phyloP scores from a whole-genome alignment of 2,113 vertebrate species.

The Spea multiplicata region DNA sequence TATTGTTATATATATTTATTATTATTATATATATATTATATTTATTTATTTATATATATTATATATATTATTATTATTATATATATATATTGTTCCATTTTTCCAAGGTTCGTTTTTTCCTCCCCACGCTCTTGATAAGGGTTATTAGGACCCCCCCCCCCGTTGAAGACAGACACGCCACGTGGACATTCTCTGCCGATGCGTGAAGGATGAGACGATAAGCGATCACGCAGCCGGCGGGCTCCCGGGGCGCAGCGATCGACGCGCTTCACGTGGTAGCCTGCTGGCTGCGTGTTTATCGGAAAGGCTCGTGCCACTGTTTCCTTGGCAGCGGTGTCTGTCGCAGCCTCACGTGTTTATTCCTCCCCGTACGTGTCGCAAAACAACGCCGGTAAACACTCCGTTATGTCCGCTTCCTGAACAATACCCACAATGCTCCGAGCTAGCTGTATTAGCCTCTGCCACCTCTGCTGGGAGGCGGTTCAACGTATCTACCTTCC shows the following conservation, averaged over 20 bases:
- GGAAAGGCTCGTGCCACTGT: background rate
- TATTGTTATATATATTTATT: too few relatives aligned
- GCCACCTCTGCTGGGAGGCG: too few relatives aligned
- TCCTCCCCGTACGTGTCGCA: background rate
- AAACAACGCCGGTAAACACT: too few relatives aligned
- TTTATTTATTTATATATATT: too few relatives aligned
- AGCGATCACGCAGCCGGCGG: constrained; percentile 5
- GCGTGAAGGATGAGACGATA: background rate
- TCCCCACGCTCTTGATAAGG: background rate
- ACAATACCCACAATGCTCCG: too few relatives aligned
- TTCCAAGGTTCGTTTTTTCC: too few relatives aligned
- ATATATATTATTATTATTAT: too few relatives aligned
- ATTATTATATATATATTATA: too few relatives aligned
- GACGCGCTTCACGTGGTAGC: constrained; percentile 5
- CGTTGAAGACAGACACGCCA: background rate
- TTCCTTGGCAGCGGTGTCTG: background rate
- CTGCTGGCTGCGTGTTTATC: background rate
- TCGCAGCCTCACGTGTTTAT: background rate
- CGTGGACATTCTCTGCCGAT: background rate
- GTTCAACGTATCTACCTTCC: too few relatives aligned
- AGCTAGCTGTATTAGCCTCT: too few relatives aligned
- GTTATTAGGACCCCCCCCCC: background rate
- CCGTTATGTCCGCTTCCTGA: too few relatives aligned
- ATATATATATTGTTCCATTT: too few relatives aligned
- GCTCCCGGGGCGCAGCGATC: background rate